Evolutionary conservation across 2,113 vertebrate species (phyloP).

Genomic region (Maccullochella peelii): DNA sequence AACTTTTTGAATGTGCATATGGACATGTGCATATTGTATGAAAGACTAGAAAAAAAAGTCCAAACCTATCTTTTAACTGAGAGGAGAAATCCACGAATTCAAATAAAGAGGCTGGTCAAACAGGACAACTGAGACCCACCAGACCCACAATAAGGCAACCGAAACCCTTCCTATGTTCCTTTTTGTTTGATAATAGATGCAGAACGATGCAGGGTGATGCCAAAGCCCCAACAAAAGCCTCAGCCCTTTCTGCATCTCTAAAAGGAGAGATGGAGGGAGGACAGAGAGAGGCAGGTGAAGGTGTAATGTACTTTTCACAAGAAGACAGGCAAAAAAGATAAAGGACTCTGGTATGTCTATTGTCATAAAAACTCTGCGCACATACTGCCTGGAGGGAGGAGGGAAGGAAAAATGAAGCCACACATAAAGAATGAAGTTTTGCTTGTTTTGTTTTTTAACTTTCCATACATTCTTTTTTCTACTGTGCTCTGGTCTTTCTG

Average conservation of each 20-base stretch:
- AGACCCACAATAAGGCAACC: background rate
- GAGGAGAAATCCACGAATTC: background rate
- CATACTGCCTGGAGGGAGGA: constrained; percentile 7
- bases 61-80: background rate
- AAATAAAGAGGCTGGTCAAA: background rate
- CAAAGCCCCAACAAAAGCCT: background rate
- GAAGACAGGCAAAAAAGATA: constrained; percentile 4
- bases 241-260: background rate
- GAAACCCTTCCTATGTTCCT: constrained; percentile 17
- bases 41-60: constrained; percentile 1
- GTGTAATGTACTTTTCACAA: constrained; percentile 26
- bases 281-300: background rate
- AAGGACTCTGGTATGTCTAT: constrained; percentile 21
- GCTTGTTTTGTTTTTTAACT: constrained; percentile 15
- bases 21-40: constrained; percentile 2
- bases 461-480: constrained; percentile 18
- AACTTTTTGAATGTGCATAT: background rate
- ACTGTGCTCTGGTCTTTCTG: constrained; percentile 12
- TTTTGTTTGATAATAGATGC: constrained; percentile 23
- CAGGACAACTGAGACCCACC: background rate
- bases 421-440: constrained; percentile 56
- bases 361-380: constrained; percentile 37
- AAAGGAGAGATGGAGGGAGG: background rate
- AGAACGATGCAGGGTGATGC: background rate
- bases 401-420: constrained; percentile 53